Evolutionary conservation across 2,888 invertebrate genomes (phyloP).

Genomic region (Platypus cylindrus): DNA sequence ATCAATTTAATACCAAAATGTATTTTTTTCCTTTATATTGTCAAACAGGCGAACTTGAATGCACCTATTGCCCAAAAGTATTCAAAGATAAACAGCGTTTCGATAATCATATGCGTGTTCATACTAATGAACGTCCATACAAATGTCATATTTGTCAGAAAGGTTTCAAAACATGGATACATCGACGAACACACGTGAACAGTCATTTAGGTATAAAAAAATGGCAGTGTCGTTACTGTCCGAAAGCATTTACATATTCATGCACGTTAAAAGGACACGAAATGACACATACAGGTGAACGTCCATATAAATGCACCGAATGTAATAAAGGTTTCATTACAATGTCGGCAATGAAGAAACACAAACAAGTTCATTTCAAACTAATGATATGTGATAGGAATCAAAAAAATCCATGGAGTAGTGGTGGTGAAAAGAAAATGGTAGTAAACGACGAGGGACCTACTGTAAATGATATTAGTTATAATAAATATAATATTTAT

Average conservation of each 20-base stretch:
- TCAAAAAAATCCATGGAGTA: too few relatives aligned
- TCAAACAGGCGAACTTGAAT: constrained; percentile 12
- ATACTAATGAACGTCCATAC: constrained; percentile 13
- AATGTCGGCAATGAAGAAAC: constrained; percentile 14
- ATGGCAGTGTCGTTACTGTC: constrained; percentile 12
- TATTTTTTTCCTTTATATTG: too few relatives aligned
- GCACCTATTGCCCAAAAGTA: constrained; percentile 12
- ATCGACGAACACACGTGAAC: constrained; percentile 13
- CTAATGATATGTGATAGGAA: too few relatives aligned
- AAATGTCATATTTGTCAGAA: constrained; percentile 13
- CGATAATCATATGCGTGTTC: constrained; percentile 13
- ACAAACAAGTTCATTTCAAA: constrained; percentile 11
- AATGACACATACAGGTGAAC: constrained; percentile 14
- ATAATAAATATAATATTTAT: too few relatives aligned
- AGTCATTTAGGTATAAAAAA: constrained; percentile 15
- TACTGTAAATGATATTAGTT: too few relatives aligned
- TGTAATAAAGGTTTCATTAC: constrained; percentile 15
- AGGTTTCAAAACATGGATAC: constrained; percentile 14
- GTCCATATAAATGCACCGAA: constrained; percentile 12
- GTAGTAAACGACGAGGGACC: too few relatives aligned
- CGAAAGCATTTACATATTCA: constrained; percentile 14
- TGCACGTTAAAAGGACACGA: constrained; percentile 12
- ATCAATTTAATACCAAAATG: too few relatives aligned
- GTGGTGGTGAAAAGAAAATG: too few relatives aligned
- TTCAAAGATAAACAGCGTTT: constrained; percentile 13